phyloP scores from a whole-genome alignment of 2,888 invertebrate genomes.

The Andrena camellia region DNA sequence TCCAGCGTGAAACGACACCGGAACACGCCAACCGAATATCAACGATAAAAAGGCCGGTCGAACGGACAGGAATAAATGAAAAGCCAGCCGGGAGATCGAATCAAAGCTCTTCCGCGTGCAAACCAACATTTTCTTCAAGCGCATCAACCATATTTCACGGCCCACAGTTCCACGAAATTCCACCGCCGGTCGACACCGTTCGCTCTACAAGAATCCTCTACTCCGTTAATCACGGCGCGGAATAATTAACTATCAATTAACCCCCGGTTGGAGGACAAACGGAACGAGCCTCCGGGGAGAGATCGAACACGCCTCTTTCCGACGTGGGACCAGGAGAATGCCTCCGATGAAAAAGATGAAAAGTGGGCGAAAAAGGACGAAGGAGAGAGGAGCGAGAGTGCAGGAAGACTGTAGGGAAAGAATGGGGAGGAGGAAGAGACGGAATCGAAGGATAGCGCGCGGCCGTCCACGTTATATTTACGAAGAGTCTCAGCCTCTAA shows the following conservation, averaged over 20 bases:
- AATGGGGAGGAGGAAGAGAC: neutral
- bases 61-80: conserved; percentile 29
- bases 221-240: conserved; percentile 5
- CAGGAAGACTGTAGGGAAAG: neutral
- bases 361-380: neutral
- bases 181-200: neutral
- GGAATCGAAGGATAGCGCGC: conserved; percentile 16
- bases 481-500: conserved; percentile 79
- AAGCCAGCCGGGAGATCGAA: conserved; percentile 3
- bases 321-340: neutral
- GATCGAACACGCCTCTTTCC: conserved; percentile 7
- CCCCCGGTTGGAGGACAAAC: neutral
- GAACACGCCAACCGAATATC: conserved; percentile 82
- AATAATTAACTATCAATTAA: conserved; percentile 47
- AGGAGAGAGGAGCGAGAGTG: neutral
- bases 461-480: conserved; percentile 78
- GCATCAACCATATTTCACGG: neutral
- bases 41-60: conserved; percentile 70
- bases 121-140: neutral
- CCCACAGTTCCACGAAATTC: neutral
- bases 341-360: conserved; percentile 10
- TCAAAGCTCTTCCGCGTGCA: conserved; percentile 25
- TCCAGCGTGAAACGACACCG: conserved; percentile 80
- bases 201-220: neutral
- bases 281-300: neutral